A percentile compares a stretch with the other conserved stretches of the same genome.
These are phyloP conservation scores for Drosophila fulvimacula DNA, from an alignment of 2,888 invertebrate genomes.

Conservation along the genomic window DNA sequence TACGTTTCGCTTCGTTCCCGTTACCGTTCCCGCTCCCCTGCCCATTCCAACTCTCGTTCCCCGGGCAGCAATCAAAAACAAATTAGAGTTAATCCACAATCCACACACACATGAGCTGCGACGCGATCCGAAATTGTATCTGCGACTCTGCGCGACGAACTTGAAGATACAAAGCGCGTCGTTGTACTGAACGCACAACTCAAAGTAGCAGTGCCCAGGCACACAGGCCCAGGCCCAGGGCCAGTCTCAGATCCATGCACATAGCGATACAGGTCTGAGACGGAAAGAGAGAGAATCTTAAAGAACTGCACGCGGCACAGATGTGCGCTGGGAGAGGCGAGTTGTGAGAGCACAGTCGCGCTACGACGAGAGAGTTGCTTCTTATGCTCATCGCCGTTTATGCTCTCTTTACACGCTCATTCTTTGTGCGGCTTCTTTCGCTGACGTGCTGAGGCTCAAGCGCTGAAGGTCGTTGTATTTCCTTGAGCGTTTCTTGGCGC, in stretches of 20 bases:
- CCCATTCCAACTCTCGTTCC: slow-evolving; percentile 37
- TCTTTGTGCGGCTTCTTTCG: slow-evolving; percentile 34
- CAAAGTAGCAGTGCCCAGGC: slow-evolving; percentile 29
- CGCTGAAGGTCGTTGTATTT: slow-evolving; percentile 76
- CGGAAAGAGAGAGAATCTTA: slow-evolving; percentile 44
- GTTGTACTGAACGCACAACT: slow-evolving; percentile 62
- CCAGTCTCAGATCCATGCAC: slow-evolving; percentile 39
- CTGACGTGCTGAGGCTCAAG: slow-evolving; percentile 31
- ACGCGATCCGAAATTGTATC: slow-evolving; percentile 25
- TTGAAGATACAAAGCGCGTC: slow-evolving; percentile 69
- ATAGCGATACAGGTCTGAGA: slow-evolving; percentile 59
- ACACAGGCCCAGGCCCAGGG: slow-evolving; percentile 26
- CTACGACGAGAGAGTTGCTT: slow-evolving; percentile 19
- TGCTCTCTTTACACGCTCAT: slow-evolving; percentile 36
- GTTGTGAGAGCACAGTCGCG: background rate
- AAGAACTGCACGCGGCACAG: slow-evolving; percentile 30
- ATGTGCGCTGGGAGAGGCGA: slow-evolving; percentile 2
- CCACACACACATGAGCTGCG: slow-evolving; percentile 22
- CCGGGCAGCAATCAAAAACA: slow-evolving; percentile 67
- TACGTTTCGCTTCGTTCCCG: slow-evolving; percentile 37
- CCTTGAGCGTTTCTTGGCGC: slow-evolving; percentile 70
- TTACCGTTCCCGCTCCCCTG: background rate
- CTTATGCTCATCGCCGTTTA: slow-evolving; percentile 37
- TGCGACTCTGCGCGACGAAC: slow-evolving; percentile 56
- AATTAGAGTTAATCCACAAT: slow-evolving; percentile 73